These are phyloP conservation scores for Stichodactyla mertensii DNA, from an alignment of 64 coral and sea anemone genomes.

Conservation along the genomic window DNA sequence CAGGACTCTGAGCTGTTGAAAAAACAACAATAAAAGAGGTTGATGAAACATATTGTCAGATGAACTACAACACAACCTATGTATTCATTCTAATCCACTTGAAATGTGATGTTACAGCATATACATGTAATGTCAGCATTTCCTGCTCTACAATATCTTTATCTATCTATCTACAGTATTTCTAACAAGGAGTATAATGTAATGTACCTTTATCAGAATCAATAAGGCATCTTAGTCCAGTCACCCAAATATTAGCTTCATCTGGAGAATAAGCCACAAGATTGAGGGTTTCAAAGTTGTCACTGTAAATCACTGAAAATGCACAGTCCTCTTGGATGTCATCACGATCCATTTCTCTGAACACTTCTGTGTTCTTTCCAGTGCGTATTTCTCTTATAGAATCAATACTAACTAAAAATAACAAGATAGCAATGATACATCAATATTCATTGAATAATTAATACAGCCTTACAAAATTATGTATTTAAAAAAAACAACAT, in stretches of 20 bases:
- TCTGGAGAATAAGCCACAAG: constrained; percentile 92
- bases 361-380: constrained; percentile 89
- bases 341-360: constrained; percentile 88
- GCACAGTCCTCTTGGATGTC: constrained; percentile 96
- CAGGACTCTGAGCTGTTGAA: constrained; percentile 69
- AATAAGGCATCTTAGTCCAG: constrained; percentile 83
- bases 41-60: not conserved
- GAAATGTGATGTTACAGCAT: not conserved
- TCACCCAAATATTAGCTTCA: constrained; percentile 98
- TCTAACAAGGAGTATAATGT: too few relatives aligned
- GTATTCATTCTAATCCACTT: not conserved
- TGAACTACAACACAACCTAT: too few relatives aligned
- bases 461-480: too few relatives aligned
- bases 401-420: constrained; percentile 60
- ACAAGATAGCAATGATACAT: not conserved
- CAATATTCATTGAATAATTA: too few relatives aligned
- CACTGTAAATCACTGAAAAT: constrained; percentile 90
- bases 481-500: too few relatives aligned
- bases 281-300: constrained; percentile 81
- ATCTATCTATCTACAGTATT: not conserved
- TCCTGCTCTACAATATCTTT: not conserved
- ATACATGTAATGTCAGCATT: not conserved
- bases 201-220: constrained; percentile 91
- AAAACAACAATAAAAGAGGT: not conserved
- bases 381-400: constrained; percentile 76